Evolutionary conservation across 2,113 vertebrate species (phyloP).

Genomic region (Cinclus mexicanus): DNA sequence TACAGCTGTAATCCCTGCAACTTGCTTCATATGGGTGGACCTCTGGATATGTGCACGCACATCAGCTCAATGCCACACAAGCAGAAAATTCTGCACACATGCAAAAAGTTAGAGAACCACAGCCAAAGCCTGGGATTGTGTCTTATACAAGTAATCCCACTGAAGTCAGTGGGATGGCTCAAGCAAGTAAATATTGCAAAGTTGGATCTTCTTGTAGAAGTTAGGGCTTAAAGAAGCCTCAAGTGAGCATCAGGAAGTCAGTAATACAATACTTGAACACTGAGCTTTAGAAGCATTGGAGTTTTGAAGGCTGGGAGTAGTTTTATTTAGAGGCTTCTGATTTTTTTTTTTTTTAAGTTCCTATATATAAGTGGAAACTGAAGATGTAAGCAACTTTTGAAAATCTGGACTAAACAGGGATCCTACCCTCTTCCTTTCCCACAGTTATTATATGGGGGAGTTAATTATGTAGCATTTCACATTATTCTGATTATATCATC

Average conservation of each 20-base stretch:
- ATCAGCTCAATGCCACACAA: constrained; percentile 60
- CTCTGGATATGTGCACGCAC: constrained; percentile 35
- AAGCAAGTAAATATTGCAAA: constrained; percentile 26
- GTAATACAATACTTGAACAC: constrained; percentile 39
- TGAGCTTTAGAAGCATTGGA: constrained; percentile 54
- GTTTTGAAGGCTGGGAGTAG: background rate
- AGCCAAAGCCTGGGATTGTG: constrained; percentile 35
- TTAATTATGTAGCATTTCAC: background rate
- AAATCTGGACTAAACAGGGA: background rate
- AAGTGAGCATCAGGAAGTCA: constrained; percentile 45
- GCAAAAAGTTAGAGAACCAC: constrained; percentile 52
- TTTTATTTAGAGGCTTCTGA: background rate
- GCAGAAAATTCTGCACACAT: constrained; percentile 65
- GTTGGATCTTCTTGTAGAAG: constrained; percentile 12
- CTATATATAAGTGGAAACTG: background rate
- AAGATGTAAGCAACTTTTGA: background rate
- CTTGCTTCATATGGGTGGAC: constrained; percentile 66
- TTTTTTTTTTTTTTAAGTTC: background rate
- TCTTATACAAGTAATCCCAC: constrained; percentile 55
- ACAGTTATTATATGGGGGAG: background rate
- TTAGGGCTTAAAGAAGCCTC: background rate
- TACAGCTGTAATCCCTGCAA: constrained; percentile 67
- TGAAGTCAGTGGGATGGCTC: constrained; percentile 59
- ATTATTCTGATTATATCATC: background rate
- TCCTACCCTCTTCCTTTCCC: background rate